Conservation (phyloP, 1,140 invertebrate species). For the Saccostrea cuccullata region DNA sequence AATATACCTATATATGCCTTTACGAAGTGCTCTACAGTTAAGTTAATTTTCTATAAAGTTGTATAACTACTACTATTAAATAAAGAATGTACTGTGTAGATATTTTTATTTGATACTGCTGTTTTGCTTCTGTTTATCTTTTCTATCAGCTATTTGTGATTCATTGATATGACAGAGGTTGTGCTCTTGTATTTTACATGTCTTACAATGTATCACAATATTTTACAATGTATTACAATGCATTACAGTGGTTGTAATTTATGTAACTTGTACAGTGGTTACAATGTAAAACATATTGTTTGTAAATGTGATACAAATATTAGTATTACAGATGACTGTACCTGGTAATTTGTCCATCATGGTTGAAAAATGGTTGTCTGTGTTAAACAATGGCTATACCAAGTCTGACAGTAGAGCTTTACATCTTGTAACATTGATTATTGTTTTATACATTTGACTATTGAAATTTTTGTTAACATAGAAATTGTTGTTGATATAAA, state of each 20-base stretch:
- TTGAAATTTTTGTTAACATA: constrained; percentile 13
- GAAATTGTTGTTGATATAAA: constrained; percentile 11
- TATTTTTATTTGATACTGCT: no score
- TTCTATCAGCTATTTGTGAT: neutral
- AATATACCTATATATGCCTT: no score
- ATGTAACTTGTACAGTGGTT: neutral
- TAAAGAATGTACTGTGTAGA: no score
- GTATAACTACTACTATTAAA: no score
- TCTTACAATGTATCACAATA: no score
- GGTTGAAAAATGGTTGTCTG: neutral
- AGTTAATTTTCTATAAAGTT: no score
- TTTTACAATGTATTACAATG: neutral
- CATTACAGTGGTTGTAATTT: constrained; percentile 11
- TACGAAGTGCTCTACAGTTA: no score
- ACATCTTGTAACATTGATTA: neutral
- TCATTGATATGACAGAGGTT: neutral
- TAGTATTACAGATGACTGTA: neutral
- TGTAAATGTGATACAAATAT: neutral
- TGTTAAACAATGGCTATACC: neutral
- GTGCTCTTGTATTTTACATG: neutral
- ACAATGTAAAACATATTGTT: neutral
- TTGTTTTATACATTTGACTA: neutral
- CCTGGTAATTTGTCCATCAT: neutral
- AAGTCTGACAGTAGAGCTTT: neutral
- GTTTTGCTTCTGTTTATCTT: no score